phyloP scores from a whole-genome alignment of 2,888 invertebrate genomes.

The Pristionchus japonicus region DNA sequence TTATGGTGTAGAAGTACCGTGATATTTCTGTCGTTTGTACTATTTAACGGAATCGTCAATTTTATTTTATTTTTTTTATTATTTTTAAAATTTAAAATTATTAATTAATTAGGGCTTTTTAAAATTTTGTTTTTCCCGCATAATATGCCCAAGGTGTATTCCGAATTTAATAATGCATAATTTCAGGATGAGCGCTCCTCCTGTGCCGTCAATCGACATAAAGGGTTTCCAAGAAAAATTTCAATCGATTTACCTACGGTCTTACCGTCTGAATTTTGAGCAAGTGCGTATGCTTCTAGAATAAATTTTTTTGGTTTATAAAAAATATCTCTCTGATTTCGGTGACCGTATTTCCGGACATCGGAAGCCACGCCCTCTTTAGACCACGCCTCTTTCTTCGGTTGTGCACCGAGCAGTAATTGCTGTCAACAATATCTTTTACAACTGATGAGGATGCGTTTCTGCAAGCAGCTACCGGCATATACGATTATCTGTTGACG shows the following conservation, averaged over 20 bases:
- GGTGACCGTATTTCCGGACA: too few species aligned
- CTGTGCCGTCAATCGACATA: constrained; percentile 10
- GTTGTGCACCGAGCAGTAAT: too few species aligned
- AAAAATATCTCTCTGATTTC: too few species aligned
- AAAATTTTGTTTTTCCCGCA: not conserved
- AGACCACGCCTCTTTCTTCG: too few species aligned
- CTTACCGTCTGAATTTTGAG: constrained; percentile 37
- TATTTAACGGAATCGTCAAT: not conserved
- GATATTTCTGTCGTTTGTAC: not conserved
- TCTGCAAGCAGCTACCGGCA: too few species aligned
- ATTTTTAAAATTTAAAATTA: not conserved
- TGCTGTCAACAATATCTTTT: not conserved
- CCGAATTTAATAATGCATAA: not conserved
- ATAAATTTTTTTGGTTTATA: too few species aligned
- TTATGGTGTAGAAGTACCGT: not conserved
- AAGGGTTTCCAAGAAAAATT: constrained; percentile 26
- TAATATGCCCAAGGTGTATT: not conserved
- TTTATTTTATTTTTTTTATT: not conserved
- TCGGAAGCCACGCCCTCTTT: too few species aligned
- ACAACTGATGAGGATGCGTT: too few species aligned
- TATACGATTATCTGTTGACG: too few species aligned
- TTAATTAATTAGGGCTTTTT: not conserved
- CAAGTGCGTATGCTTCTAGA: too few species aligned
- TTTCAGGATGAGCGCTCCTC: not conserved
- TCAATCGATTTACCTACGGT: constrained; percentile 34